Conservation (phyloP, 2,888 invertebrate genomes). For the Tupiocoris notatus region DNA sequence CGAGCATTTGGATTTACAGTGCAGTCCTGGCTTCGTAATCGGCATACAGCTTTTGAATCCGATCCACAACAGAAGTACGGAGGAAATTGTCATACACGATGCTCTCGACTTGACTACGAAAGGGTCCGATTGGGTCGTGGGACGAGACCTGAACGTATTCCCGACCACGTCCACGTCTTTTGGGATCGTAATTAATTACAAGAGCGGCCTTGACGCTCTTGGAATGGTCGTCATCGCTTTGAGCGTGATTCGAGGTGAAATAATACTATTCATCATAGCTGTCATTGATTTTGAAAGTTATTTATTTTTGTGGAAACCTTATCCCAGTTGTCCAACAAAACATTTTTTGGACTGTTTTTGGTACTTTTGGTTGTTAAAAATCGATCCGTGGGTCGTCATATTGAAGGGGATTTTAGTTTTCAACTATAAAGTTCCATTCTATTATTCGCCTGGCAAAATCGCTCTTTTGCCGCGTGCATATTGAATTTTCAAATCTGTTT, state of each 20-base stretch:
- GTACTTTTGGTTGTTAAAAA: no score
- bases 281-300: no score
- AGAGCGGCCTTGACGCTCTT: constrained; percentile 72
- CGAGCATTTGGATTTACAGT: constrained; percentile 54
- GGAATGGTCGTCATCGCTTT: constrained; percentile 74
- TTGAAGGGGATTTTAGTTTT: no score
- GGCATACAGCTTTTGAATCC: constrained; percentile 89
- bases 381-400: no score
- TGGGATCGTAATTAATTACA: constrained; percentile 74
- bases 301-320: no score
- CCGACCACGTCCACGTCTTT: constrained; percentile 85
- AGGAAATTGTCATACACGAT: constrained; percentile 77
- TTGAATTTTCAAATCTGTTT: no score
- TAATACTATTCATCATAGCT: no score
- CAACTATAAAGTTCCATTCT: no score
- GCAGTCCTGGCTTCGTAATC: constrained; percentile 79
- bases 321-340: no score
- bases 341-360: no score
- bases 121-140: constrained; percentile 69
- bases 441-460: no score
- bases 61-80: constrained; percentile 82
- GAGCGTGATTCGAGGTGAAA: constrained; percentile 48
- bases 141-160: constrained; percentile 82
- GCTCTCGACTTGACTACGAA: constrained; percentile 54
- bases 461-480: no score